A percentile compares a stretch with the other conserved stretches of the same genome.
Evolutionary conservation across 2,113 vertebrate species (phyloP).

Genomic region (Tragelaphus strepsiceros): DNA sequence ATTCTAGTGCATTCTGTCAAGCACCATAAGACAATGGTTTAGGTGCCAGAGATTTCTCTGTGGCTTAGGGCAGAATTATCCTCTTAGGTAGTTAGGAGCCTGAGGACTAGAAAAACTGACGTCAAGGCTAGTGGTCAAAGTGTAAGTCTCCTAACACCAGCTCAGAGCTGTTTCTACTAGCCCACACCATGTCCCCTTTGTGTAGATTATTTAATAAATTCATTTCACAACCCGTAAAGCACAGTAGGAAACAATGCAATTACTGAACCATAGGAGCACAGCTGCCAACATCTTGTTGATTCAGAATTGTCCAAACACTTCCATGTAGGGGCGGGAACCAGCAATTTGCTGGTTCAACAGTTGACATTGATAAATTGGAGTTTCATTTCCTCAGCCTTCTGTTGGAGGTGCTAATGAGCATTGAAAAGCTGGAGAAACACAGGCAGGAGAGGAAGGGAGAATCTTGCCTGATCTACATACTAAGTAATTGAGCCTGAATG

Average conservation of each 20-base stretch:
- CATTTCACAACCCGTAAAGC: constrained; percentile 65
- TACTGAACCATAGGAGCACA: constrained; percentile 64
- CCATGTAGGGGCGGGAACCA: constrained; percentile 59
- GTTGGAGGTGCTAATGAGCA: constrained; percentile 70
- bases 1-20: accelerated
- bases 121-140: neutral
- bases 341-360: constrained; percentile 67
- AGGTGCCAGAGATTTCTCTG: neutral
- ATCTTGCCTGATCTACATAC: constrained; percentile 30
- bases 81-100: neutral
- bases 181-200: constrained; percentile 11
- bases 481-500: constrained; percentile 30
- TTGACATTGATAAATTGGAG: constrained; percentile 69
- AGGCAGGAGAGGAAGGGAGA: neutral
- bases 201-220: constrained; percentile 70
- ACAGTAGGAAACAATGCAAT: constrained; percentile 66
- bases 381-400: constrained; percentile 67
- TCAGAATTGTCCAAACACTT: constrained; percentile 70
- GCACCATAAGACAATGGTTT: accelerated
- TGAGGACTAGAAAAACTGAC: neutral
- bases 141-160: neutral
- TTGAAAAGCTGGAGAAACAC: constrained; percentile 1
- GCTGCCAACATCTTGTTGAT: constrained; percentile 69
- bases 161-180: neutral
- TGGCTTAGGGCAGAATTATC: neutral